Base-by-base conservation (phyloP, 2,888 invertebrate species). In the Limnephilus auricula region DNA sequence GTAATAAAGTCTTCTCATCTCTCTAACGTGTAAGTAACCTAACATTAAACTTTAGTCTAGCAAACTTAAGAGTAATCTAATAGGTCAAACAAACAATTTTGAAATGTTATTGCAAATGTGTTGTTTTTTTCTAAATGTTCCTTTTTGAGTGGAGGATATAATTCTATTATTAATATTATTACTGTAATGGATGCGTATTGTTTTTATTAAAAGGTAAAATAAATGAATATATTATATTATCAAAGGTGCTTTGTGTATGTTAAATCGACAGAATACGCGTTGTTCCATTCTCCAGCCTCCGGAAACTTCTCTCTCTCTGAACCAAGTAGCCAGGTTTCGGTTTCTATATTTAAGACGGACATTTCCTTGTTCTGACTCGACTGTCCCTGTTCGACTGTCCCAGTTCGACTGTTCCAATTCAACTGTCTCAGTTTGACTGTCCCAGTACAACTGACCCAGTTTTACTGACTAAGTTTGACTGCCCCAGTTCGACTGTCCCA, bases 1-100 rank as follows among this genome's bases (percentile, higher is more conserved):
- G 79, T 84, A 92, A 92, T 88, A 91, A 89, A 88, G 89, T 92
- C 91, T 92, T 90, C 91, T 92, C 91, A 92, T 91, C 91, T 92
- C 90, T 92, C 92, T 82, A 90, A 92, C 91, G 78, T 80, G 80
- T 91, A 91, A 89, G 91, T 79, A 89, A 91, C 18, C 50, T 83
- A 89, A 89, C 85, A 91, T 79, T 91, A 83, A 84, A 45, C n/a
- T n/a, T 31, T 89, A 82, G 37, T 45, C 25, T 89, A 89, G 79
- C 32, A 79, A 87, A 37, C 65, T 88, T 65, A 78, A 84, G 84
- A 30, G 31, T 82, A 50, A 87, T 79, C 34, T 91, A 89, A 89
- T 89, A 89, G 91, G 78, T 50, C 65, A 91, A 89, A 80, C 65
- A 91, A 89, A 91, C 30, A 45, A 34, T 83, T 79, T 90, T 78